Evolutionary conservation across 2,888 invertebrate genomes (phyloP), one percentile per base, ranked within the genome.

Genomic region (Acanthacorydalis orientalis): DNA sequence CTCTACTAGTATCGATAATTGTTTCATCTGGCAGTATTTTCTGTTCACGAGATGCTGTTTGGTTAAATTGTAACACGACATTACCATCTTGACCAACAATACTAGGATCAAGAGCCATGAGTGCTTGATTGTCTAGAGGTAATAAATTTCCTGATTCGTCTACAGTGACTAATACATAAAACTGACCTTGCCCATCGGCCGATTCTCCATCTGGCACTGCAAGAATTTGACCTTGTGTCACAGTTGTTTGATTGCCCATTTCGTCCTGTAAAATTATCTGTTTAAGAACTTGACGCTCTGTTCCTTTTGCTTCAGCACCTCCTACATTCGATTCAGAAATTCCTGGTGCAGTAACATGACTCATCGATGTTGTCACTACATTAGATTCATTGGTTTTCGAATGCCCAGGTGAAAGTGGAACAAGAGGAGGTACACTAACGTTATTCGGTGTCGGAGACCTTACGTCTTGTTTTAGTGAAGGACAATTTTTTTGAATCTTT

Each of bases 131-230:
- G 59, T 83, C 83, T 38, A 85, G 70, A 1, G 83, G 81, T 15
- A 78, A 78, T 47, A 80, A 72, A 42, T 77, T 77, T 40, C 83
- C 78, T 48, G 77, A 74, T 53, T 82, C 80, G 55, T 80, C 80
- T n/a, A 81, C 68, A 1, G 77, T 71, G 51, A 85, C 80, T 33
- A 85, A 68, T 60, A 82, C 80, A 59, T 83, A 83, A 1, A 79
- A 77, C 50, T 82, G 81, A 1, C 77, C 74, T 31, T 81, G 78
- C 6, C 83, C 83, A 46, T 81, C 81, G 50, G 77, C 74, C 54
- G 78, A 77, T 55, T 81, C 82, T 2, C 78, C 77, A 15, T 82
- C 82, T 16, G 83, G 82, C 41, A 85, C 70, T 11, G 83, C 83
- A 58, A 81, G 68, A 55, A 83, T 70, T 59, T 80, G 80, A 0